Base-by-base conservation (phyloP, 2,797 vertebrate species). In the Danio choprae region DNA sequence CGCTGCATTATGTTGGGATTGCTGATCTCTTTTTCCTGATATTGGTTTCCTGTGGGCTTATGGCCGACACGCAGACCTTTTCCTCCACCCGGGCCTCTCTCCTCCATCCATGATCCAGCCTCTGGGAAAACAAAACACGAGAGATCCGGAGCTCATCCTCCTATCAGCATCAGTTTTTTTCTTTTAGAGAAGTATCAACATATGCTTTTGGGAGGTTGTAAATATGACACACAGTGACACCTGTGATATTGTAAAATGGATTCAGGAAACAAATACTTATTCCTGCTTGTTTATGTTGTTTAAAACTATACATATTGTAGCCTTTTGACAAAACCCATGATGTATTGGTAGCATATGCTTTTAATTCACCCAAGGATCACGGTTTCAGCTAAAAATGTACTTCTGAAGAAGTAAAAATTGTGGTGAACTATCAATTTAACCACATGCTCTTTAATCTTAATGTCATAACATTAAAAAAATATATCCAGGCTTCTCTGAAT, bases 11-110 rank as follows among this genome's bases (percentile, higher is more conserved):
- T 85, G 86, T 87, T 87, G 84, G 75, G 71, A 81, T 83, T 84
- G 80, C 82, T 85, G 78, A 87, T 83, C 80, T 84, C 77, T 55
- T 78, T 73, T 82, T 83, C 70, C 77, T 81, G 69, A 62, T 80
- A 77, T 78, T 79, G 55, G 60, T 84, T 85, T 85, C 84, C 84
- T 85, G 84, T 87, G 15, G 78, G 84, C 78, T 85, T 87, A 85
- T 29, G 40, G 64, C 44, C 77, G 74, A 59, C 63, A 79, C 67
- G 78, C 56, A 81, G 77, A 63, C 51, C 69, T 80, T 48, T 75
- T 84, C 38, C 80, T 79, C 79, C 67, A 29, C 59, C 51, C 68
- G 41, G 63, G 56, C 65, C 79, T 60, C 51, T 84, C 10, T 13
- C 40, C 60, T 29, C 29, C 29, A 29, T 29, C 29, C 29, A 29